These are phyloP conservation scores for Timema cristinae DNA, from an alignment of 2,888 invertebrate genomes.

Conservation along the genomic window DNA sequence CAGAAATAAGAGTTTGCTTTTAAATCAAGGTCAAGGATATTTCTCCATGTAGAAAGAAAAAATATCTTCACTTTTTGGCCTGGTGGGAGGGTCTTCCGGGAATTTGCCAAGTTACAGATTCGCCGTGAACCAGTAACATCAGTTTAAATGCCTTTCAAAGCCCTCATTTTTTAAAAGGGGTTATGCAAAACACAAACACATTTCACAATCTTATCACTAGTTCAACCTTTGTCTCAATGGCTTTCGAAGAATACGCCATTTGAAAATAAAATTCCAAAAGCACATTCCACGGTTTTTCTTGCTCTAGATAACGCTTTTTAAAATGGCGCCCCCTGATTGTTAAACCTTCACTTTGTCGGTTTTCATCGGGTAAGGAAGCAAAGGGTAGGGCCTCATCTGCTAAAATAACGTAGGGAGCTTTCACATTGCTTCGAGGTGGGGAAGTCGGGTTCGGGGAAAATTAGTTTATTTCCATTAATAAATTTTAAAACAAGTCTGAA, in stretches of 20 bases:
- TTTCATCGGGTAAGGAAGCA: slow-evolving; percentile 7
- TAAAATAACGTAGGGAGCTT: slow-evolving; percentile 9
- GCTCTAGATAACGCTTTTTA: background rate
- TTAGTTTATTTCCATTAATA: background rate
- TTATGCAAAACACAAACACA: background rate
- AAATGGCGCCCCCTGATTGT: background rate
- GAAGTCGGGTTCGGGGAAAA: background rate
- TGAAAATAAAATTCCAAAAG: slow-evolving; percentile 9
- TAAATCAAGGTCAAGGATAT: no score
- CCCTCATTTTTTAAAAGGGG: background rate
- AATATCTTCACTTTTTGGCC: no score
- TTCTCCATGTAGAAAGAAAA: no score
- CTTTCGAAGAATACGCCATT: slow-evolving; percentile 8
- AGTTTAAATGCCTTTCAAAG: background rate
- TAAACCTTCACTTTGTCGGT: background rate
- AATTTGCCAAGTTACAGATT: no score
- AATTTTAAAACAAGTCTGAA: slow-evolving; percentile 10
- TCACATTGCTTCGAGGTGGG: slow-evolving; percentile 9
- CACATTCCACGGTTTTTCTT: slow-evolving; percentile 1
- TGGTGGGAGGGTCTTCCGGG: no score
- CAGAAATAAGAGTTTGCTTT: no score
- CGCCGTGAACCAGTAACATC: no score
- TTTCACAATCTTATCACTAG: slow-evolving; percentile 1
- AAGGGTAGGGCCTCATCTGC: slow-evolving; percentile 5
- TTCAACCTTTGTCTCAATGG: slow-evolving; percentile 4